Percentiles rank a stretch among this genome's conserved stretches.
These are phyloP conservation scores for Andrena trimmerana DNA, from an alignment of 2,888 invertebrate genomes.

Conservation along the genomic window DNA sequence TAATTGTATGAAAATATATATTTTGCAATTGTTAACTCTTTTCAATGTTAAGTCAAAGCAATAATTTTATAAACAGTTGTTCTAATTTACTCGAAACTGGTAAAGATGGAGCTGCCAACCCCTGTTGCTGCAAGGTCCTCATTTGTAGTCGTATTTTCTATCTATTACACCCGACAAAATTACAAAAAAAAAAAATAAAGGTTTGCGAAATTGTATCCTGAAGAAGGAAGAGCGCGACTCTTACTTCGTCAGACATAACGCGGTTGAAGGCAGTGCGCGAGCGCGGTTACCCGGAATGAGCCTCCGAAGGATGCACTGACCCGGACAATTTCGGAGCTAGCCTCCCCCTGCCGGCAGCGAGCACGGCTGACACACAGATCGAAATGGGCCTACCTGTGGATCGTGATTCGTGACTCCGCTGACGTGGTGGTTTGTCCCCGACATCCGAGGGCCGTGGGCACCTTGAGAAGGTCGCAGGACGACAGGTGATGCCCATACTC, in stretches of 20 bases:
- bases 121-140: too few relatives aligned
- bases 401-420: conserved; percentile 75
- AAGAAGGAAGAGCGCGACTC: too few relatives aligned
- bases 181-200: too few relatives aligned
- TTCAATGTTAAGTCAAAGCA: too few relatives aligned
- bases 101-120: too few relatives aligned
- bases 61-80: too few relatives aligned
- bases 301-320: conserved; percentile 62
- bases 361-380: conserved; percentile 5
- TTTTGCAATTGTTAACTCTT: too few relatives aligned
- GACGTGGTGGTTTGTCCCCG: conserved; percentile 71
- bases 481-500: conserved; percentile 82
- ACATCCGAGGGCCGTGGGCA: conserved; percentile 76
- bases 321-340: conserved; percentile 54
- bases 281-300: conserved; percentile 56
- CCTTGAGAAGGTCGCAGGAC: conserved; percentile 81
- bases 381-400: conserved; percentile 79
- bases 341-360: conserved; percentile 12
- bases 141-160: too few relatives aligned
- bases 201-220: too few relatives aligned
- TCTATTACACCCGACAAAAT: too few relatives aligned
- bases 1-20: too few relatives aligned
- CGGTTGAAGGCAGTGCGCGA: conserved; percentile 40
- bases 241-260: conserved; percentile 6
- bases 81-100: too few relatives aligned